Conservation (phyloP, 2,888 invertebrate genomes). For the Sipha maydis region DNA sequence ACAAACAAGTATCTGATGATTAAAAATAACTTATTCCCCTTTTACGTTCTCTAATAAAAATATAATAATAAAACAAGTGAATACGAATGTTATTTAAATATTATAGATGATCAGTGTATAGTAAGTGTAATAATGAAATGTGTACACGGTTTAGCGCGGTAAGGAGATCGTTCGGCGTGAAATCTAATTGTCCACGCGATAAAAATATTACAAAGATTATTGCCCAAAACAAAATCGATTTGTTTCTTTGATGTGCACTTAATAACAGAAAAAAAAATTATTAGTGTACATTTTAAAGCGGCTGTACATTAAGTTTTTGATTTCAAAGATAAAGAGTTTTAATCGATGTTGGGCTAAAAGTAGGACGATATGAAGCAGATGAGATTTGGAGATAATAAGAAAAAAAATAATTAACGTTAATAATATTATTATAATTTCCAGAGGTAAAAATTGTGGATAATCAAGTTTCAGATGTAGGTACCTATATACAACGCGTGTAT, state of each 20-base stretch:
- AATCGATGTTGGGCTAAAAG: conserved; percentile 13
- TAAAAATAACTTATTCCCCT: too few relatives aligned
- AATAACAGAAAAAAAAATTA: conserved; percentile 19
- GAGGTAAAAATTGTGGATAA: conserved; percentile 16
- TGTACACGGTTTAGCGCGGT: not conserved
- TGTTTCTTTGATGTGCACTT: conserved; percentile 42
- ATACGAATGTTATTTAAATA: too few relatives aligned
- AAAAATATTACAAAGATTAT: not conserved
- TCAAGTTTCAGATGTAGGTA: conserved; percentile 11
- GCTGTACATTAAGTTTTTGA: not conserved
- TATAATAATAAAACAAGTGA: too few relatives aligned
- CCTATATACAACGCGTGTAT: not conserved
- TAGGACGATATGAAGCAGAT: not conserved
- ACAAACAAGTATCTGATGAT: too few relatives aligned
- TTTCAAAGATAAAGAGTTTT: conserved; percentile 44
- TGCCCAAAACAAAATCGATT: not conserved
- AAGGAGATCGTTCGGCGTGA: not conserved
- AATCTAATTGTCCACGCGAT: not conserved
- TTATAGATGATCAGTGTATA: too few relatives aligned
- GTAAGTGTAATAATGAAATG: too few relatives aligned
- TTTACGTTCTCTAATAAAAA: too few relatives aligned
- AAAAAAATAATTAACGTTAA: conserved; percentile 39
- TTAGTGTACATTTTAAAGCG: not conserved
- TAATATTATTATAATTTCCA: not conserved
- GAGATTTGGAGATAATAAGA: conserved; percentile 25